phyloP scores from a whole-genome alignment of 2,113 vertebrate species.

The Lepus europaeus region DNA sequence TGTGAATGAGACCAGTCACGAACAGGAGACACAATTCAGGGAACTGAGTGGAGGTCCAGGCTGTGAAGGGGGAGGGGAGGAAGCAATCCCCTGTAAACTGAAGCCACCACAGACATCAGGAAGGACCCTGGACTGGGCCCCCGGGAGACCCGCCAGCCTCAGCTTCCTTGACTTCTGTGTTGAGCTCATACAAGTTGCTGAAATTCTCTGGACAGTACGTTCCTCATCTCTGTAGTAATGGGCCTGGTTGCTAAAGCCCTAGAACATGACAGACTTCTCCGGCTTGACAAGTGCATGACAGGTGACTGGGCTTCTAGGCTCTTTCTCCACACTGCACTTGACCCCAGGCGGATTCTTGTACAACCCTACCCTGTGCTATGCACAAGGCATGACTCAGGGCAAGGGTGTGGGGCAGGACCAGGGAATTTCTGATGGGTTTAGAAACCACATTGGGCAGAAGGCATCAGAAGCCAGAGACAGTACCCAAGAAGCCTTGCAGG shows the following conservation, averaged over 20 bases:
- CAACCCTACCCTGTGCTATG: background rate
- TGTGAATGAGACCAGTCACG: background rate
- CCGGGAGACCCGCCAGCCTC: background rate
- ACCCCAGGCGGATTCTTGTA: accelerated
- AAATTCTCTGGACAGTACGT: background rate
- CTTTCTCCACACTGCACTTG: background rate
- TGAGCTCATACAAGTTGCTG: background rate
- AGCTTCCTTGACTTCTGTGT: background rate
- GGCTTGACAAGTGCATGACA: background rate
- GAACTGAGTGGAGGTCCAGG: background rate
- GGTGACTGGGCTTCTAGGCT: background rate
- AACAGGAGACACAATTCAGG: background rate
- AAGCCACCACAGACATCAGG: background rate
- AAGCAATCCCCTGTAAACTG: background rate
- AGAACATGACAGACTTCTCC: background rate
- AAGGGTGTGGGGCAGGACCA: background rate
- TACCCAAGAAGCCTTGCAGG: background rate
- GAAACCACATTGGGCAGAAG: background rate
- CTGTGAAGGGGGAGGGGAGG: background rate
- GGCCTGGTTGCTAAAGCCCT: background rate
- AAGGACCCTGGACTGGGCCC: background rate
- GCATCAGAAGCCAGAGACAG: background rate
- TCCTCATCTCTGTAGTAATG: background rate
- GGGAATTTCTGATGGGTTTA: background rate
- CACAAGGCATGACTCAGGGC: background rate